phyloP scores from a whole-genome alignment of 2,888 invertebrate species.

The Pseudanteris insignis region DNA sequence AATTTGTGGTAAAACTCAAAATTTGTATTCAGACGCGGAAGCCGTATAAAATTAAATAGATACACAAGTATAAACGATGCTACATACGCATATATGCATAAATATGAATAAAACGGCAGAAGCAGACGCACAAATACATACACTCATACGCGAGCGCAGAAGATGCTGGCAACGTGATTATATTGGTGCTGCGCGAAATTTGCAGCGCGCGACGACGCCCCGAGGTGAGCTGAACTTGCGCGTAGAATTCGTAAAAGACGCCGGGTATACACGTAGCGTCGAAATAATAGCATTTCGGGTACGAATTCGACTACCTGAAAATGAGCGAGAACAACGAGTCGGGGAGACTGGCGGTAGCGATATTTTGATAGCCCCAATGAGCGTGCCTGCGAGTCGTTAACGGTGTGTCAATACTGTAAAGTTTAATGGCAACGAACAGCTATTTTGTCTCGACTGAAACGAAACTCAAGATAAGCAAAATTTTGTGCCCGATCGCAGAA shows the following conservation, averaged over 20 bases:
- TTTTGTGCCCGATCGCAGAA: constrained; percentile 8
- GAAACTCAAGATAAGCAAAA: constrained; percentile 25
- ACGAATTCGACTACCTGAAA: constrained; percentile 26
- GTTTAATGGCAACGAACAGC: constrained; percentile 24
- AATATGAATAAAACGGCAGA: too few species aligned
- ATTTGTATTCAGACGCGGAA: too few species aligned
- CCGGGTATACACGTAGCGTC: constrained; percentile 15
- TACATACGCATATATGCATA: too few species aligned
- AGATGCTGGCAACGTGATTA: not conserved
- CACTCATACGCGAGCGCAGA: constrained; percentile 1
- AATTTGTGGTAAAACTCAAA: too few species aligned
- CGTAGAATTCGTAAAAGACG: constrained; percentile 15
- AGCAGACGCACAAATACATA: too few species aligned
- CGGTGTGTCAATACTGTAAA: constrained; percentile 33
- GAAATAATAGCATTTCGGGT: constrained; percentile 27
- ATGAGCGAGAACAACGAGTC: constrained; percentile 19
- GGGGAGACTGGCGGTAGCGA: not conserved
- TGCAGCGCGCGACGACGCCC: constrained; percentile 29
- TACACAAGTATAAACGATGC: too few species aligned
- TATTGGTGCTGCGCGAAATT: constrained; percentile 12
- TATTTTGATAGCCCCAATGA: constrained; percentile 26
- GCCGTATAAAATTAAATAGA: too few species aligned
- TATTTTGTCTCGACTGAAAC: constrained; percentile 13
- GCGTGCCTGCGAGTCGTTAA: constrained; percentile 23
- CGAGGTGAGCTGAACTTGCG: constrained; percentile 28